A percentile compares a stretch with the other conserved stretches of the same genome.
phyloP scores from a whole-genome alignment of 2,888 invertebrate genomes.

The Anorthoa munda region DNA sequence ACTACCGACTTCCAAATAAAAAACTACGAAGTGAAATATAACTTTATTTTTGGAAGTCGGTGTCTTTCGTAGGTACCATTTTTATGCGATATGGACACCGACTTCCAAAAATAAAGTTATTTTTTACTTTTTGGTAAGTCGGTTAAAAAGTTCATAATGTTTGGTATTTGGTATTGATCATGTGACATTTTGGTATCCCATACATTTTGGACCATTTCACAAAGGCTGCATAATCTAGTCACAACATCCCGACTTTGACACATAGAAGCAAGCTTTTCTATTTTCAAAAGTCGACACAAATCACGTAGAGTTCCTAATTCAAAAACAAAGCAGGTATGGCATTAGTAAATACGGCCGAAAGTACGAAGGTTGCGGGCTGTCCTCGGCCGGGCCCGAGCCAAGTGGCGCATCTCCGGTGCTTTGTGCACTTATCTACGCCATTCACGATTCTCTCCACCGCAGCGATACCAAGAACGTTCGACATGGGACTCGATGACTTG shows the following conservation, averaged over 20 bases:
- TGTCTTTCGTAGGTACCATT: too few relatives aligned
- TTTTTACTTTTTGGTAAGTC: too few relatives aligned
- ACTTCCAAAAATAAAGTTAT: too few relatives aligned
- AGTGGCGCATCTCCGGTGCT: slow-evolving; percentile 86
- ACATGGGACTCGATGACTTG: slow-evolving; percentile 67
- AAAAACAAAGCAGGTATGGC: slow-evolving; percentile 52
- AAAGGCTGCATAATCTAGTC: neutral
- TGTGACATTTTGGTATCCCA: neutral
- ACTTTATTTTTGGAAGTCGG: too few relatives aligned
- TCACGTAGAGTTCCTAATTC: slow-evolving; percentile 34
- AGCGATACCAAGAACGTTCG: slow-evolving; percentile 68
- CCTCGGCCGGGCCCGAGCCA: slow-evolving; percentile 74
- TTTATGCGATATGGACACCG: too few relatives aligned
- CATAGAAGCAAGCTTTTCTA: neutral
- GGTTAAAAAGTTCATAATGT: neutral
- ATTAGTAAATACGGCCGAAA: slow-evolving; percentile 69
- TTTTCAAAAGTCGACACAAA: neutral
- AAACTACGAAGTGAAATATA: too few relatives aligned
- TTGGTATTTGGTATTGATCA: too few relatives aligned
- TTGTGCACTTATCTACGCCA: slow-evolving; percentile 89
- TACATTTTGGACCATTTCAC: neutral
- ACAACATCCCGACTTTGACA: neutral
- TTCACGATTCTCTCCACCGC: slow-evolving; percentile 87
- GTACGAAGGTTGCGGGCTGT: slow-evolving; percentile 77
- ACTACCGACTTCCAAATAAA: too few relatives aligned